These are phyloP conservation scores for Sebastes flavidus DNA, from an alignment of 2,797 vertebrate genomes.

Conservation along the genomic window DNA sequence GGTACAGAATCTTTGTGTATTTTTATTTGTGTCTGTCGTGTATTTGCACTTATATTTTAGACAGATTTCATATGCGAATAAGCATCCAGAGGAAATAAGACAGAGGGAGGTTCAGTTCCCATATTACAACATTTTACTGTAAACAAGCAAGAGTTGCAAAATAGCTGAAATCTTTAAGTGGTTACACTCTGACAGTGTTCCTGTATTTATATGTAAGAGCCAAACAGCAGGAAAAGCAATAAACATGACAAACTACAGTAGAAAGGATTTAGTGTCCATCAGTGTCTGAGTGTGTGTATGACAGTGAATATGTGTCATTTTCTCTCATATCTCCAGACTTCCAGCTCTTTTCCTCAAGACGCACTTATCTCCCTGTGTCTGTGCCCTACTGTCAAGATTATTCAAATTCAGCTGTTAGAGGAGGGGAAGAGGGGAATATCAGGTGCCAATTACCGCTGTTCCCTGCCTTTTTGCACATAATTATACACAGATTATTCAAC, in stretches of 20 bases:
- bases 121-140: not conserved
- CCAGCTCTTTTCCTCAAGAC: conserved; percentile 27
- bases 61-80: not conserved
- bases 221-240: not conserved
- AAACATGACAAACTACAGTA: not conserved
- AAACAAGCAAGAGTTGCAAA: not conserved
- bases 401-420: conserved; percentile 46
- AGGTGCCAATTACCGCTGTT: conserved; percentile 67
- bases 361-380: conserved; percentile 32
- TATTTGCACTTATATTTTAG: not conserved
- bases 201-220: not conserved
- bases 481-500: conserved; percentile 62
- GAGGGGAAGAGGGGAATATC: conserved; percentile 42
- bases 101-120: not conserved
- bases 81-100: not conserved
- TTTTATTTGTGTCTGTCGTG: not conserved
- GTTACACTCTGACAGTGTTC: not conserved
- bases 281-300: not conserved
- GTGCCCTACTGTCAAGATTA: conserved; percentile 47
- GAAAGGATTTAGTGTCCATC: conserved; percentile 10
- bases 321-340: conserved; percentile 18
- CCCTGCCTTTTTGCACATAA: conserved; percentile 50
- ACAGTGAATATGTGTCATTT: conserved; percentile 20
- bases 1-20: too few species aligned
- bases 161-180: not conserved